Evolutionary conservation across 1,140 invertebrate species (phyloP).

Genomic region (Geopemphigus sp.): DNA sequence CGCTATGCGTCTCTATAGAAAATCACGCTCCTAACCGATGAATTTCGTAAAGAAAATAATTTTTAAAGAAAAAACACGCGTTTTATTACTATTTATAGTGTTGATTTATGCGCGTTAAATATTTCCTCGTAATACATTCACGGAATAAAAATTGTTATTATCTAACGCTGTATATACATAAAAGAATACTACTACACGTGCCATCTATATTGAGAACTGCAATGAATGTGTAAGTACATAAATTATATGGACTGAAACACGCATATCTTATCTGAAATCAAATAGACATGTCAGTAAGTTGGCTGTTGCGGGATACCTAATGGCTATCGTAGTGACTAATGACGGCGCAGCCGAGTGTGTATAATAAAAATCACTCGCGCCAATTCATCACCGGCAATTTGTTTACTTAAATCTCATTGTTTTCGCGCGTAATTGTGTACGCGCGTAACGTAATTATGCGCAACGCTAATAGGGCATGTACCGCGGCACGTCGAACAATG

Average conservation of each 20-base stretch:
- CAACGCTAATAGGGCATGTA: neutral
- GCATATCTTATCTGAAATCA: conserved; percentile 26
- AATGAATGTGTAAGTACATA: neutral
- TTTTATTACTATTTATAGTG: too few relatives aligned
- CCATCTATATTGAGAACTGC: neutral
- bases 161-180: too few relatives aligned
- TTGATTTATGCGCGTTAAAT: too few relatives aligned
- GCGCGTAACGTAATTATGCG: neutral
- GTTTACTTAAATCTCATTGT: conserved; percentile 16
- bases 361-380: neutral
- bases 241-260: neutral
- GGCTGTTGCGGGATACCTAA: neutral
- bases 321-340: neutral
- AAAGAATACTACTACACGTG: too few relatives aligned
- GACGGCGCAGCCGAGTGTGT: too few relatives aligned
- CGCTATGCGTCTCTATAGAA: too few relatives aligned
- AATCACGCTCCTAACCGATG: too few relatives aligned
- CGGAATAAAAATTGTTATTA: too few relatives aligned
- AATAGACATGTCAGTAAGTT: conserved; percentile 5
- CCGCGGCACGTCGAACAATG: too few relatives aligned
- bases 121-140: neutral
- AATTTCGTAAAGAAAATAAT: neutral
- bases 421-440: neutral
- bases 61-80: too few relatives aligned
- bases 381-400: neutral